Evolutionary conservation across 1,140 invertebrate genomes (phyloP), one percentile per base, ranked within the genome.

Genomic region (Drosophila ogumai): DNA sequence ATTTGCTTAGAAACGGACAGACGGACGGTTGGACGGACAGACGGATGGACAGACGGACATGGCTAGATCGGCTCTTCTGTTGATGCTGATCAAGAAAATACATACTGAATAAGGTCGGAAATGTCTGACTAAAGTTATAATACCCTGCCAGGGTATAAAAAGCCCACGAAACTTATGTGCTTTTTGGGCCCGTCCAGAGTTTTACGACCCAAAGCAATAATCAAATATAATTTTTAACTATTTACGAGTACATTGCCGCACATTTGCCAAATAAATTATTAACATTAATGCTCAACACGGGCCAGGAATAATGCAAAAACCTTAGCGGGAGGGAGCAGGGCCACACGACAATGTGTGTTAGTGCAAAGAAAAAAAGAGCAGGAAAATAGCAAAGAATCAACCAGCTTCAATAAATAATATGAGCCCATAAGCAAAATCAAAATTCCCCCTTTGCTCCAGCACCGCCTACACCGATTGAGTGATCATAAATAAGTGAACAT

Each of bases 171-270:
- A 43, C 15, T 31, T 32, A 17, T 22, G 36, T 8, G 31, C n/a
- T 17, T 44, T 15, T n/a, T 10, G 56, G 32, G 5, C 13, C 36
- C 4, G 32, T 5, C 8, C 32, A 13, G 9, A 40, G 60, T 52
- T 64, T 66, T 61, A 54, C 59, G 46, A 58, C 63, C 63, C 46
- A 60, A 50, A 57, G 40, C 47, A 56, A 60, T 87, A 87, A 87
- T 87, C 75, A 87, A 87, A 87, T 87, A 87, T 87, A 87, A 82
- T 87, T 87, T 87, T 87, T 87, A 82, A 87, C 82, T 86, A 87
- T 87, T 87, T 87, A 82, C 75, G 82, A 86, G 79, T 56, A 79
- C 82, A 87, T 82, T 69, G 59, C 54, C 66, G 50, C 60, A 68
- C 82, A 78, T 85, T 85, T 85, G 49, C 63, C 73, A 85, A 43